A percentile compares a stretch with the other conserved stretches of the same genome.
Evolutionary conservation across 2,888 invertebrate genomes (phyloP).

Genomic region (Nebria salina): DNA sequence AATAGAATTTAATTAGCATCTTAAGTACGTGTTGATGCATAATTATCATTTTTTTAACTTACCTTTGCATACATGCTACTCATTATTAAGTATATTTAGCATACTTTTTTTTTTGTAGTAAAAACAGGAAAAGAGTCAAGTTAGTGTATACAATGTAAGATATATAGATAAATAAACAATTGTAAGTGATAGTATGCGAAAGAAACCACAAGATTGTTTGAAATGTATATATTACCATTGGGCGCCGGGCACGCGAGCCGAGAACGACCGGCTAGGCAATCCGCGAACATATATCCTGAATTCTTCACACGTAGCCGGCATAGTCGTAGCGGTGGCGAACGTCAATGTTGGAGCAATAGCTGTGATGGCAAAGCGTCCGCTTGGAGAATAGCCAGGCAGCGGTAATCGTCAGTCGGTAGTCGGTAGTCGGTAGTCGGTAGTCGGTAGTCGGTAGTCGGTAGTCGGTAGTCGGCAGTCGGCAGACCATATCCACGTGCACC

Average conservation of each 20-base stretch:
- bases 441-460: no score
- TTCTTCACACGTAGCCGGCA: conserved; percentile 20
- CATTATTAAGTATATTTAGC: no score
- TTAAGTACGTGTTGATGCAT: no score
- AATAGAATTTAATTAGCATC: no score
- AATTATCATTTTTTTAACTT: no score
- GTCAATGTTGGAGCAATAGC: not conserved
- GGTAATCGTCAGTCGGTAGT: not conserved
- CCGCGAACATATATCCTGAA: not conserved
- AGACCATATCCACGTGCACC: not conserved
- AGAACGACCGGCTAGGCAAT: not conserved
- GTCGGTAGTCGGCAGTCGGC: not conserved
- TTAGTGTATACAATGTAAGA: not conserved
- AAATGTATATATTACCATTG: not conserved
- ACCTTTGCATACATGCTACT: no score
- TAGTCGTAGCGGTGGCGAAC: not conserved
- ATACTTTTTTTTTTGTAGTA: no score
- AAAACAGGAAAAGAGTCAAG: no score
- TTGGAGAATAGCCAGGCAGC: conserved; percentile 4
- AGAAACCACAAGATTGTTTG: not conserved
- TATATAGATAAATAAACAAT: not conserved
- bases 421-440: no score
- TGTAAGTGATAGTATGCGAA: not conserved
- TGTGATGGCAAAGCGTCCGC: not conserved
- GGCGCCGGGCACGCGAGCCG: not conserved